Conservation (phyloP, 1,140 invertebrate species). For the Medauroidea extradentata region DNA sequence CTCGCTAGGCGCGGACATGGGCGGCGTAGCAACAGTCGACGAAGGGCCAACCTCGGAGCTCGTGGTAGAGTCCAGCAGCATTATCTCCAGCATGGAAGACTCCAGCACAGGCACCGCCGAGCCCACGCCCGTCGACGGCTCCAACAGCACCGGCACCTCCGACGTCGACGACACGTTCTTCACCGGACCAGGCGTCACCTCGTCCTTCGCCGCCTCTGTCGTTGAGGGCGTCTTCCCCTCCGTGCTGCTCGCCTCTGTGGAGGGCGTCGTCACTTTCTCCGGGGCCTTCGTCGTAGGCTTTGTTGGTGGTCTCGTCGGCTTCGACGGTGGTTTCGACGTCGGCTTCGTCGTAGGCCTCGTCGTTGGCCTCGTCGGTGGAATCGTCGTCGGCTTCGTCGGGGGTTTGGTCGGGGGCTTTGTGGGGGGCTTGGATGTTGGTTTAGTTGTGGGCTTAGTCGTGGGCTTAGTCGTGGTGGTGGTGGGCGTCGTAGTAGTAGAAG, state of each 20-base stretch:
- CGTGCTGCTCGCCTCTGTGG: not conserved
- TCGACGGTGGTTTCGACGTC: constrained; percentile 9
- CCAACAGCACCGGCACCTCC: constrained; percentile 11
- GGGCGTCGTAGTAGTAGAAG: constrained; percentile 21
- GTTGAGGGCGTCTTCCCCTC: not conserved
- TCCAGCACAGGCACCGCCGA: constrained; percentile 15
- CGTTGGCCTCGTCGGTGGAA: constrained; percentile 7
- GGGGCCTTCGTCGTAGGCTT: not conserved
- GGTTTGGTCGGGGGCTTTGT: constrained; percentile 16
- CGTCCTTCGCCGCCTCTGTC: not conserved
- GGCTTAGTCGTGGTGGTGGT: constrained; percentile 24
- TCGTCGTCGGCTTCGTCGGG: constrained; percentile 22
- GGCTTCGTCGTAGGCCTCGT: constrained; percentile 7
- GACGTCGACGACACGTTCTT: not conserved
- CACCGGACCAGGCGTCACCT: too few species aligned
- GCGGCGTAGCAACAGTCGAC: not conserved
- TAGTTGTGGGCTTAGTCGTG: constrained; percentile 7
- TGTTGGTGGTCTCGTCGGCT: not conserved
- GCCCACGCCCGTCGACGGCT: constrained; percentile 22
- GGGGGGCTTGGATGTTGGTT: not conserved
- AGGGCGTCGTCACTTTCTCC: not conserved
- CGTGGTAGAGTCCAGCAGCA: not conserved
- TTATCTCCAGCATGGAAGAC: constrained; percentile 18
- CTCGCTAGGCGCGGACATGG: not conserved
- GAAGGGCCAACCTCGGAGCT: not conserved